Conservation (phyloP, 2,888 invertebrate species). For the Stenotaenia linearis region DNA sequence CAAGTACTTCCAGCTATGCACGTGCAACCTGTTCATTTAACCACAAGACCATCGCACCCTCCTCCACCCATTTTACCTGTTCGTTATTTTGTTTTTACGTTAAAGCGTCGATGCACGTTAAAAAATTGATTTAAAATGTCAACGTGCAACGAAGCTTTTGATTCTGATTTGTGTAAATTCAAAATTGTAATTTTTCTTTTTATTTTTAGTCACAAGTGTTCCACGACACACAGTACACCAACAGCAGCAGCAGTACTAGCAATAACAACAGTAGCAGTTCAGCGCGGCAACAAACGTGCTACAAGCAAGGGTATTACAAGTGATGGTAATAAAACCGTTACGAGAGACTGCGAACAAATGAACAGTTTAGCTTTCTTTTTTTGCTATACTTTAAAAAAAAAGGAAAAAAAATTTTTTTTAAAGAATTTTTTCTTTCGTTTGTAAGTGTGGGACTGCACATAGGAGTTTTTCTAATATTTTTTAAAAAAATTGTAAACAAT, state of each 20-base stretch:
- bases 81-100: neutral
- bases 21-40: neutral
- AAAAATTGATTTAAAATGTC: too few species aligned
- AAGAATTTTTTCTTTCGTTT: too few species aligned
- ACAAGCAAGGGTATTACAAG: neutral
- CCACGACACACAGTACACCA: neutral
- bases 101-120: too few species aligned
- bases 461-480: too few species aligned
- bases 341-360: neutral
- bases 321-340: neutral
- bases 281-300: neutral
- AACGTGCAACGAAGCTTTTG: too few species aligned
- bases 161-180: too few species aligned
- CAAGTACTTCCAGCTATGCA: neutral
- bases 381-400: neutral
- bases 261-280: neutral
- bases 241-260: neutral
- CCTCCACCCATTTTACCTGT: neutral
- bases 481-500: too few species aligned
- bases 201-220: neutral
- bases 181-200: neutral
- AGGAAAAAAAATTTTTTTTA: too few species aligned
- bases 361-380: neutral
- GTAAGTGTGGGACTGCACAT: too few species aligned
- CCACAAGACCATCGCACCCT: neutral